These are phyloP conservation scores for Heliconius cydno DNA, from an alignment of 2,888 invertebrate genomes.

Conservation along the genomic window DNA sequence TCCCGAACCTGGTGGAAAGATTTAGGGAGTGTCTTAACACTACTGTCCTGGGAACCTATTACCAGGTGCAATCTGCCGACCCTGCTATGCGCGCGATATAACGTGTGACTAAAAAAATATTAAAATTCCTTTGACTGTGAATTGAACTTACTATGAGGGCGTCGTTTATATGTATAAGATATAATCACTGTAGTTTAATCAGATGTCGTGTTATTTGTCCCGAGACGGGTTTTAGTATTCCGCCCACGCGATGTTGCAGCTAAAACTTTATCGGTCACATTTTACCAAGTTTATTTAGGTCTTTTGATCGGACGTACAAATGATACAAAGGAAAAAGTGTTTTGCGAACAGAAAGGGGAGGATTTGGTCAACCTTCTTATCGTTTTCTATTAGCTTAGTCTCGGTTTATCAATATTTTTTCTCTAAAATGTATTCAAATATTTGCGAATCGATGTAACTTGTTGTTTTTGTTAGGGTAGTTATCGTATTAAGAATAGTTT, in stretches of 20 bases:
- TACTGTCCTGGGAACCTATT: no score
- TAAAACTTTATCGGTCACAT: conserved; percentile 14
- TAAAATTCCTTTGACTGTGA: neutral
- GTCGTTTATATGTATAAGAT: conserved; percentile 9
- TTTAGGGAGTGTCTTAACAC: no score
- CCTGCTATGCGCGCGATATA: no score
- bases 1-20: no score
- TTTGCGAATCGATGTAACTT: neutral
- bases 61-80: no score
- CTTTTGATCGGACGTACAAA: conserved; percentile 2
- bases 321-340: neutral
- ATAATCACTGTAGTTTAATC: conserved; percentile 19
- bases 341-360: neutral
- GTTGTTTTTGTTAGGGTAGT: neutral
- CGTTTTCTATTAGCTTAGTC: neutral
- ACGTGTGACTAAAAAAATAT: no score
- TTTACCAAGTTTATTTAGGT: conserved; percentile 27
- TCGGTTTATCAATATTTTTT: conserved; percentile 5
- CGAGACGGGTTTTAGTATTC: conserved; percentile 14
- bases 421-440: neutral
- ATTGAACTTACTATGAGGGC: neutral
- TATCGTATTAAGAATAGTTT: neutral
- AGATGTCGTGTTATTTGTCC: conserved; percentile 18
- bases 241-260: conserved; percentile 31
- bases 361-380: conserved; percentile 4